Evolutionary conservation across 2,888 invertebrate genomes (phyloP).

Genomic region (Alentia gelatinosa): DNA sequence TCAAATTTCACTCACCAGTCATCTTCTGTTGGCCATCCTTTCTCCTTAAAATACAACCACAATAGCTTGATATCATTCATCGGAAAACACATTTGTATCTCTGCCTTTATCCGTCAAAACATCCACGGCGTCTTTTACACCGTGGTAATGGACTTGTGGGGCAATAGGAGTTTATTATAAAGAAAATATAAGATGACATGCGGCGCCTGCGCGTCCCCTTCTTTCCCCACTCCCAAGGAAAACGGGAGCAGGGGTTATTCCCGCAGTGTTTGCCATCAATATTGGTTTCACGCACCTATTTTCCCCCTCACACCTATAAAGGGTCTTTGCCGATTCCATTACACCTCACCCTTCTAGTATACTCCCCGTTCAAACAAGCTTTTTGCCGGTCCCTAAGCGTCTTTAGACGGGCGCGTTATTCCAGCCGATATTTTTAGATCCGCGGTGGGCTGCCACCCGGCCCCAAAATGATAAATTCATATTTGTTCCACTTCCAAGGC

Average conservation of each 20-base stretch:
- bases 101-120: no score
- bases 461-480: slow-evolving; percentile 40
- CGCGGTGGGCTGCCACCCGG: background rate
- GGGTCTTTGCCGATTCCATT: slow-evolving; percentile 17
- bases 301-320: slow-evolving; percentile 22
- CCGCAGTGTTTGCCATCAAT: slow-evolving; percentile 4
- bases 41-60: no score
- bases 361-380: background rate
- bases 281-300: slow-evolving; percentile 21
- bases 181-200: background rate
- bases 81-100: no score
- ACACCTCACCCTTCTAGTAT: slow-evolving; percentile 3
- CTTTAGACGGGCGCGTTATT: background rate
- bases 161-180: background rate
- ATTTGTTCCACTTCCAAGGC: slow-evolving; percentile 30
- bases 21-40: no score
- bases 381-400: slow-evolving; percentile 10
- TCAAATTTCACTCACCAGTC: no score
- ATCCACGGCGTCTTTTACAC: no score
- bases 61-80: no score
- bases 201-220: background rate
- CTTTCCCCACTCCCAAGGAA: background rate
- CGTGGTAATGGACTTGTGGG: no score
- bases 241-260: background rate
- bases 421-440: background rate